Evolutionary conservation across 2,888 invertebrate species (phyloP).

Genomic region (Ennomos erosarius): DNA sequence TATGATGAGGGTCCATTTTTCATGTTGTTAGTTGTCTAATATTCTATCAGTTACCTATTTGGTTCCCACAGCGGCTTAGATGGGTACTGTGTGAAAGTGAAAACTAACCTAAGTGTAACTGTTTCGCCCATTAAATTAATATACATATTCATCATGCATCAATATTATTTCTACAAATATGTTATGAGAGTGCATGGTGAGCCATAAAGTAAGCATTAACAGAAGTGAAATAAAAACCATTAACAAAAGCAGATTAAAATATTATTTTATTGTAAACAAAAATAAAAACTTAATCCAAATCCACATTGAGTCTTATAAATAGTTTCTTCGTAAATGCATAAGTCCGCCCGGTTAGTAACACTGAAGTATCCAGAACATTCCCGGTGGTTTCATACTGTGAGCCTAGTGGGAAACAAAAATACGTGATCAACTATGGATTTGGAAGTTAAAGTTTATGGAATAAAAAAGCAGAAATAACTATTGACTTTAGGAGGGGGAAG

Average conservation of each 20-base stretch:
- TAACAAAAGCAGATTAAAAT: constrained; percentile 62
- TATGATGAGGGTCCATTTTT: no score
- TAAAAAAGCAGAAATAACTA: constrained; percentile 3
- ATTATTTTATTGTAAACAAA: constrained; percentile 70
- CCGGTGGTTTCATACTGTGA: constrained; percentile 78
- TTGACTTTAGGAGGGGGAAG: no score
- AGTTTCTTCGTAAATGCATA: constrained; percentile 74
- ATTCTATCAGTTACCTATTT: no score
- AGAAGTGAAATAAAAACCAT: constrained; percentile 40
- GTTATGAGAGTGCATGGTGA: no score
- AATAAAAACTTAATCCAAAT: constrained; percentile 70
- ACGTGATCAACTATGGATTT: constrained; percentile 77
- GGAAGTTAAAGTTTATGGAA: constrained; percentile 49
- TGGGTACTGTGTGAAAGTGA: no score
- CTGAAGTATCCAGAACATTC: constrained; percentile 57
- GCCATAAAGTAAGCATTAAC: background rate
- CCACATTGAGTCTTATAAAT: constrained; percentile 61
- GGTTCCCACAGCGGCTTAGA: no score
- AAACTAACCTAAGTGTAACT: no score
- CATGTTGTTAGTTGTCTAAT: no score
- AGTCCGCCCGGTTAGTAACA: constrained; percentile 58
- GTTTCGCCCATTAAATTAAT: no score
- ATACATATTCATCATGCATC: no score
- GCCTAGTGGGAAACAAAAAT: constrained; percentile 78
- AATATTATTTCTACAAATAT: no score